Percentiles rank a stretch among this genome's conserved stretches.
phyloP scores from a whole-genome alignment of 2,113 vertebrate genomes.

The Lycocorax pyrrhopterus region DNA sequence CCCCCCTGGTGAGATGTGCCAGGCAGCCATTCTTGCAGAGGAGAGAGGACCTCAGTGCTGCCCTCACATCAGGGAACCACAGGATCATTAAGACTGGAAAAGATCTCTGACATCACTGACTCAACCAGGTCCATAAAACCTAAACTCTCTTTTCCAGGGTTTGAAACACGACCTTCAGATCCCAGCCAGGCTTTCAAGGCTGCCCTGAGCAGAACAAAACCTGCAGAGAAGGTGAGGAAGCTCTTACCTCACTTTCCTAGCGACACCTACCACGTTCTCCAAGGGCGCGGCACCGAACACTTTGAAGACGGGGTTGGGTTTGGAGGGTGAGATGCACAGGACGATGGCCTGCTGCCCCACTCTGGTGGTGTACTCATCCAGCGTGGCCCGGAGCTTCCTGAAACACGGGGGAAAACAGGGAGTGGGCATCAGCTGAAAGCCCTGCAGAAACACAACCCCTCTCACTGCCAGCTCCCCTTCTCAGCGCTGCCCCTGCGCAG shows the following conservation, averaged over 20 bases:
- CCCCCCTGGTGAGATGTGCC: not conserved
- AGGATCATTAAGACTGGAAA: not conserved
- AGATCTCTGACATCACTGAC: not conserved
- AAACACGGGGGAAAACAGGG: not conserved
- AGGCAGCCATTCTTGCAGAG: not conserved
- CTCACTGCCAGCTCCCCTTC: not conserved
- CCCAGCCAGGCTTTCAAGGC: not conserved
- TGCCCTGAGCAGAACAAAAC: not conserved
- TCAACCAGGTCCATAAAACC: not conserved
- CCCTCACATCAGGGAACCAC: not conserved
- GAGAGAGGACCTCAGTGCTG: not conserved
- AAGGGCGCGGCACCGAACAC: conserved; percentile 96
- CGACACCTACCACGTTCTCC: conserved; percentile 91
- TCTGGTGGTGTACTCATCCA: conserved; percentile 96
- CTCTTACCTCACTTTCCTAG: accelerated
- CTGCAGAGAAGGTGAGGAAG: not conserved
- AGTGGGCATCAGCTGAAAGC: not conserved
- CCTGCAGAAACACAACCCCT: not conserved
- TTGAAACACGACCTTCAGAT: not conserved
- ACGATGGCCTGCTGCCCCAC: conserved; percentile 98
- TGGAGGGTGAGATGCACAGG: conserved; percentile 95
- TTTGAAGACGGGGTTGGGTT: conserved; percentile 96
- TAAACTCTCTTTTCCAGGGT: not conserved
- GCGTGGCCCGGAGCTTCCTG: conserved; percentile 92
- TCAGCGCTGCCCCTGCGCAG: not conserved